Percentiles rank a stretch among this genome's conserved stretches.
Conservation (phyloP, 1,140 invertebrate species). For the Saccostrea echinata region DNA sequence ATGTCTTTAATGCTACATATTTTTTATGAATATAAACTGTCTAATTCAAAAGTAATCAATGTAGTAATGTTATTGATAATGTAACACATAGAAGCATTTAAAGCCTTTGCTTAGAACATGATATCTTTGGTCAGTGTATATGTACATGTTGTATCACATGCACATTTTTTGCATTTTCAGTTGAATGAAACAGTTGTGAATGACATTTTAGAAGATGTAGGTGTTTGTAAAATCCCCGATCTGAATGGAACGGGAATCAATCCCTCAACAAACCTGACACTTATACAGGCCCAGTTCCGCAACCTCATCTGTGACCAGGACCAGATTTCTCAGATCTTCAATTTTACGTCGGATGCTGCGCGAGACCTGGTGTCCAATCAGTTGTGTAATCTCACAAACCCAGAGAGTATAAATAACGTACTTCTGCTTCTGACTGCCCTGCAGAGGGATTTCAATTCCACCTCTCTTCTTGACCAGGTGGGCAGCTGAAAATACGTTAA, state of each 20-base stretch:
- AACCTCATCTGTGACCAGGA: slow-evolving; percentile 41
- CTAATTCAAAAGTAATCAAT: too few species aligned
- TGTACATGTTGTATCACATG: too few species aligned
- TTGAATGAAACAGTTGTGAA: slow-evolving; percentile 27
- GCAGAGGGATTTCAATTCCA: slow-evolving; percentile 5
- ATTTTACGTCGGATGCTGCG: neutral
- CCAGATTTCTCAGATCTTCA: slow-evolving; percentile 18
- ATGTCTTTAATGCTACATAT: too few species aligned
- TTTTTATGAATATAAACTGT: too few species aligned
- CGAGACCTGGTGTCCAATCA: slow-evolving; percentile 11
- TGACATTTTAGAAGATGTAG: slow-evolving; percentile 23
- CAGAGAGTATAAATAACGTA: neutral
- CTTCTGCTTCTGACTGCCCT: slow-evolving; percentile 19
- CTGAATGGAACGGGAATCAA: neutral
- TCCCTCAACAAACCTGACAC: neutral
- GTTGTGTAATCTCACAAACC: slow-evolving; percentile 44
- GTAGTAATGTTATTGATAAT: too few species aligned
- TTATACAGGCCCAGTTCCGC: neutral
- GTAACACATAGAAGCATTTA: too few species aligned
- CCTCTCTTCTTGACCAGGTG: neutral
- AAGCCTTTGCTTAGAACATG: too few species aligned
- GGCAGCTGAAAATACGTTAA: neutral
- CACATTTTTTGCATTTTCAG: neutral
- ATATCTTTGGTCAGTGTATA: too few species aligned
- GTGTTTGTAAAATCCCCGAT: neutral